Base-by-base conservation (phyloP, 2,888 invertebrate species). In the Drosophila trichaetosa region DNA sequence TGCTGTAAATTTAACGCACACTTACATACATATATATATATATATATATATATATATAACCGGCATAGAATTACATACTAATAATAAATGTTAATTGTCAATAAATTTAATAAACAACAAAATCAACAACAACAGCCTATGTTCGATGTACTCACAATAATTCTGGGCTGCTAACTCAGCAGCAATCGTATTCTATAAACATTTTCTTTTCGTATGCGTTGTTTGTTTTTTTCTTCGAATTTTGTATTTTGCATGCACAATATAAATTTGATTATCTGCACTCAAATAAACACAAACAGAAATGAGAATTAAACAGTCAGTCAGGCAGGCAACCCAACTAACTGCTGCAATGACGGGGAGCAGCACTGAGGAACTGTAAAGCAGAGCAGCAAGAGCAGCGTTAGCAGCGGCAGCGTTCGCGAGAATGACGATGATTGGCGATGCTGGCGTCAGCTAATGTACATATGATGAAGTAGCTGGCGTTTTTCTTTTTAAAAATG, bases 231-330 rank as follows among this genome's bases (percentile, higher is more conserved):
- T 53, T 67, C 27, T 67, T 72, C 60, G 24, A 65, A 62, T 73
- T 82, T 82, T 61, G 68, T 66, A 63, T 72, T 83, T 82, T 63
- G 69, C 83, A 78, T 80, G 88, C 86, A 76, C 88, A 80, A 85
- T 82, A 87, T 85, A 86, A 85, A 74, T 85, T 88, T 88, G 79
- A 88, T 90, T 81, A 90, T 87, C 82, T 83, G 76, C 76, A 82
- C 53, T 72, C 78, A 78, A 78, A 72, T 75, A 80, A 76, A 81
- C 80, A 80, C 72, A 80, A 73, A 76, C 73, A 79, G 49, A 61
- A 72, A 64, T 76, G 61, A 48, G 63, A 77, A 69, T 64, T 68
- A 67, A 70, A 71, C 65, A 67, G 72, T 52, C 62, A 75, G 66
- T 49, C 65, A 72, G 66, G 58, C 65, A 72, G 38, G 21, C 65